These are phyloP conservation scores for Gasterosteus aculeatus DNA, from an alignment of 2,113 vertebrate genomes.

Conservation along the genomic window DNA sequence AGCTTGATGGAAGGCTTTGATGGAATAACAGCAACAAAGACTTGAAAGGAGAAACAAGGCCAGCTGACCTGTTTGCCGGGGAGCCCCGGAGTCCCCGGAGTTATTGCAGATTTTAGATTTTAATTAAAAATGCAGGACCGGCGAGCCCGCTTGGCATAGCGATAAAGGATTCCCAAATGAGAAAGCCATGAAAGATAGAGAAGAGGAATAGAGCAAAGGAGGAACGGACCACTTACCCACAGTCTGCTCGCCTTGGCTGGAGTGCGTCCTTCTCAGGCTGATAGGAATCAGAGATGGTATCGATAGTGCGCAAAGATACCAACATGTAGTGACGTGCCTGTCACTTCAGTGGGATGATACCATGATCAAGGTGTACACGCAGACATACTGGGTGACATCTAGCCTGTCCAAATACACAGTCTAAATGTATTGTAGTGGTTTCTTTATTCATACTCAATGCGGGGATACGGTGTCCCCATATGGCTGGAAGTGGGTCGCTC, in stretches of 20 bases:
- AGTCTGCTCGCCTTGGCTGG: constrained; percentile 55
- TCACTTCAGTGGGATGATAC: constrained; percentile 45
- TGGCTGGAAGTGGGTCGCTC: neutral
- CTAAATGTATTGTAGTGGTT: neutral
- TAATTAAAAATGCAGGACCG: constrained; percentile 77
- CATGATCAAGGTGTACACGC: constrained; percentile 22
- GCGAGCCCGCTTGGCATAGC: constrained; percentile 66
- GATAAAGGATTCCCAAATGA: constrained; percentile 71
- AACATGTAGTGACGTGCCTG: constrained; percentile 55
- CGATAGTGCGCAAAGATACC: constrained; percentile 49
- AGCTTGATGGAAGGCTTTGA: constrained; percentile 57
- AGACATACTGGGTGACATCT: constrained; percentile 26
- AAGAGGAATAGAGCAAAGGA: constrained; percentile 54
- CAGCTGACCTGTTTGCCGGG: constrained; percentile 65
- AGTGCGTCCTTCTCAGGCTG: constrained; percentile 59
- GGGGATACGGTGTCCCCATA: neutral
- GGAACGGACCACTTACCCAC: constrained; percentile 55
- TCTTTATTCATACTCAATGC: neutral
- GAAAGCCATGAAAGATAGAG: constrained; percentile 73
- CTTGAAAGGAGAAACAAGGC: constrained; percentile 48
- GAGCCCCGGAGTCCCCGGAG: constrained; percentile 61
- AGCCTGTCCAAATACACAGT: neutral
- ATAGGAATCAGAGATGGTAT: constrained; percentile 64
- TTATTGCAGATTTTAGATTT: constrained; percentile 77
- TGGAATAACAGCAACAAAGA: constrained; percentile 55